A percentile compares a stretch with the other conserved stretches of the same genome.
Conservation (phyloP, 2,888 invertebrate genomes). For the Napeogenes sylphis region DNA sequence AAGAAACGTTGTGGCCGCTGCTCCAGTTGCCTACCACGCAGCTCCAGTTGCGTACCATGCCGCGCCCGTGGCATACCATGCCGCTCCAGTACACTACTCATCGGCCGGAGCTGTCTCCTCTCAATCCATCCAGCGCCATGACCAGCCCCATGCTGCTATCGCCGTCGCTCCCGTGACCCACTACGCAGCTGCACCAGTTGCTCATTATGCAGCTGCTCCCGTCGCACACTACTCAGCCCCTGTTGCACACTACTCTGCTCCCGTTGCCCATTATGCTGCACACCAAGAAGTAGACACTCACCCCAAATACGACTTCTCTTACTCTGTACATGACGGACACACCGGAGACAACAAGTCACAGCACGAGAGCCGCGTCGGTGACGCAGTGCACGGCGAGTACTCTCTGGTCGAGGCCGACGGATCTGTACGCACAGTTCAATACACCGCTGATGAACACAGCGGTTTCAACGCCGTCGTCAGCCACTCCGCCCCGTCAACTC, state of each 20-base stretch:
- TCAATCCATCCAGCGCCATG: constrained; percentile 42
- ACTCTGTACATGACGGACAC: constrained; percentile 74
- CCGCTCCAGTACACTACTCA: constrained; percentile 35
- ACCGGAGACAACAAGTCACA: constrained; percentile 79
- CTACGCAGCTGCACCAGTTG: constrained; percentile 32
- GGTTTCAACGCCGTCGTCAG: constrained; percentile 48
- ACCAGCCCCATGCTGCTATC: constrained; percentile 25
- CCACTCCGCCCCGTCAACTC: constrained; percentile 33
- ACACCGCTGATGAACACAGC: constrained; percentile 64
- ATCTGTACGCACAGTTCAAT: constrained; percentile 67
- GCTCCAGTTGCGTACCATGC: constrained; percentile 37
- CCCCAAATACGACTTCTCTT: constrained; percentile 75
- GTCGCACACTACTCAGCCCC: constrained; percentile 36
- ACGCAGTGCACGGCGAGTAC: constrained; percentile 75
- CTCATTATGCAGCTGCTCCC: constrained; percentile 41
- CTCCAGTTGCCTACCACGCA: constrained; percentile 35
- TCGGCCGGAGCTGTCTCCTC: constrained; percentile 43
- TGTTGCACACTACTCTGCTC: constrained; percentile 29
- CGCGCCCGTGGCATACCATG: constrained; percentile 34
- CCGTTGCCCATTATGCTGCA: constrained; percentile 16
- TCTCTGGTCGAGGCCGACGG: constrained; percentile 66
- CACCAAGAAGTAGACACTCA: constrained; percentile 41
- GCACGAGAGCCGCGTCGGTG: constrained; percentile 74
- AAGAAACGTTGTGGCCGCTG: constrained; percentile 24
- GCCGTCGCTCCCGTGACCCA: constrained; percentile 35